phyloP scores from a whole-genome alignment of 2,888 invertebrate genomes.

The Tetragonisca angustula region DNA sequence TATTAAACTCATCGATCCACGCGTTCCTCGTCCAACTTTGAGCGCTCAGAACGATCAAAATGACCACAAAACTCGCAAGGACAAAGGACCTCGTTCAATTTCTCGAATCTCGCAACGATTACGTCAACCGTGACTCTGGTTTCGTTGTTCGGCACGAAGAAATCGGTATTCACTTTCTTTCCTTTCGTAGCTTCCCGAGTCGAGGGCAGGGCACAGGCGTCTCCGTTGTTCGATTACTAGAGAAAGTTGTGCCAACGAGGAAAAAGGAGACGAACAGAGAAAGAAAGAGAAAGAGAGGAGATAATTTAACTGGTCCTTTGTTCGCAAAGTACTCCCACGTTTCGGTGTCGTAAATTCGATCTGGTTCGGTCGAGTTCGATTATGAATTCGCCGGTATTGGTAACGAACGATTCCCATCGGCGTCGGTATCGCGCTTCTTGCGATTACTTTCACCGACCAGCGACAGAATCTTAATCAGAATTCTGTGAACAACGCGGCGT shows the following conservation, averaged over 20 bases:
- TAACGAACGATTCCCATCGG: constrained; percentile 15
- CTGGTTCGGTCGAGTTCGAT: constrained; percentile 16
- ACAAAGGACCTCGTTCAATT: neutral
- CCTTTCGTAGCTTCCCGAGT: constrained; percentile 21
- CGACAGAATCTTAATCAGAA: constrained; percentile 14
- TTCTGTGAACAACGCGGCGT: neutral
- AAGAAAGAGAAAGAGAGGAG: neutral
- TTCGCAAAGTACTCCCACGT: constrained; percentile 39
- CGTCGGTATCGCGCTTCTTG: constrained; percentile 37
- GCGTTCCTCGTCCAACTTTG: neutral
- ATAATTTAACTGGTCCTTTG: constrained; percentile 47
- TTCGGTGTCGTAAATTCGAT: constrained; percentile 22
- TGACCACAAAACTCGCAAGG: neutral
- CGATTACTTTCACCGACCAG: constrained; percentile 47
- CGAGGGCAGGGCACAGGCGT: constrained; percentile 33
- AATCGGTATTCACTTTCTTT: constrained; percentile 47
- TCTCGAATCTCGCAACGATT: neutral
- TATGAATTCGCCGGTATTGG: constrained; percentile 19
- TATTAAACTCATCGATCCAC: neutral
- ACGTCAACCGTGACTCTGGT: constrained; percentile 32
- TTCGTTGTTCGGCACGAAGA: constrained; percentile 47
- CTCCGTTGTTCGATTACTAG: constrained; percentile 53
- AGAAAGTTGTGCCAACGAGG: constrained; percentile 56
- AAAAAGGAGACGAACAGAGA: neutral
- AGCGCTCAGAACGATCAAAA: no score